Base-by-base conservation (phyloP, 2,888 invertebrate genomes). In the Lathronympha strigana region DNA sequence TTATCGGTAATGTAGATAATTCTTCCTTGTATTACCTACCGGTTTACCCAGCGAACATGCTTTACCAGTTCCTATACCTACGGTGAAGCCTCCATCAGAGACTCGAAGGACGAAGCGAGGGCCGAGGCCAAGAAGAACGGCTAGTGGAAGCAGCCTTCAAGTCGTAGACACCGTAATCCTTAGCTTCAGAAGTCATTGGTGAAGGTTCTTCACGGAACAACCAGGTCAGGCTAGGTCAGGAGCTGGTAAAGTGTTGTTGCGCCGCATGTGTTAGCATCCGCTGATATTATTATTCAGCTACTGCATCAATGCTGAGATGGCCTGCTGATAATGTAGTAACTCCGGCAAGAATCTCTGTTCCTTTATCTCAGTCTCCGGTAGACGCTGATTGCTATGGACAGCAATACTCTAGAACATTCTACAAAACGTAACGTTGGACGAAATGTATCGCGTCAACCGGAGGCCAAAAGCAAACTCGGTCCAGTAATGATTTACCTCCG, bases 311-410 rank as follows among this genome's bases (percentile, higher is more conserved):
- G 13, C 17, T 17, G 25, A 28, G 9, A 31, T 9, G 0, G 47
- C 13, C 47, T 36, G 63, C 55, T 55, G 47, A 63, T 55, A 8
- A 15, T 40, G 5, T 40, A 4, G 5, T 28, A 28, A 28, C 28
- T 8, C n/a, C n/a, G n/a, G n/a, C 8, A 28, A 28, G 28, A 28
- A 28, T 28, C 1, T 28, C 8, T 28, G n/a, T n/a, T n/a, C n/a
- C n/a, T n/a, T n/a, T n/a, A n/a, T n/a, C n/a, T n/a, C n/a, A n/a
- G n/a, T n/a, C n/a, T n/a, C n/a, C n/a, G n/a, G n/a, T n/a, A n/a
- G n/a, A n/a, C n/a, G n/a, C n/a, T n/a, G n/a, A n/a, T n/a, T n/a
- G n/a, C n/a, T n/a, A n/a, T n/a, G n/a, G n/a, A n/a, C n/a, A n/a
- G n/a, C n/a, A n/a, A n/a, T n/a, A n/a, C n/a, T n/a, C n/a, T n/a